These are phyloP conservation scores for Drosophila teissieri DNA, from an alignment of 1,140 invertebrate genomes.

Conservation along the genomic window DNA sequence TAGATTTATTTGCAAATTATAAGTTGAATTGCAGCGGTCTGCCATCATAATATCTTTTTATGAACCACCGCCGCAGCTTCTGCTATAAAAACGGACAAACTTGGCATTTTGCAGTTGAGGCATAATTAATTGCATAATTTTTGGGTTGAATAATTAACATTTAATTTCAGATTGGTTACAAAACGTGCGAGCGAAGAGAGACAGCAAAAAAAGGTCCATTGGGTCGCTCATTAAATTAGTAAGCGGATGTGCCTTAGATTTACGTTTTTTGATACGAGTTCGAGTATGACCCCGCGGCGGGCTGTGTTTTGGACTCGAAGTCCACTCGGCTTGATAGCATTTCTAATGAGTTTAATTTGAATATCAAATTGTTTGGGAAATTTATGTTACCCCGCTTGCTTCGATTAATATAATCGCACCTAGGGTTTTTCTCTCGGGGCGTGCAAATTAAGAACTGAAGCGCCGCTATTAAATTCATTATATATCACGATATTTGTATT, in stretches of 20 bases:
- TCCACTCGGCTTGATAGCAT: conserved; percentile 16
- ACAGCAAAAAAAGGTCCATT: conserved; percentile 61
- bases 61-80: conserved; percentile 46
- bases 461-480: conserved; percentile 33
- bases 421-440: neutral
- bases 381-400: conserved; percentile 8
- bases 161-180: conserved; percentile 60
- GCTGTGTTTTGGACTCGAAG: conserved; percentile 4
- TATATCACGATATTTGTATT: neutral
- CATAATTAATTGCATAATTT: conserved; percentile 74
- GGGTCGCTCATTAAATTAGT: conserved; percentile 66
- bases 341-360: conserved; percentile 49
- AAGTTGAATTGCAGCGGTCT: conserved; percentile 59
- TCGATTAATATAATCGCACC: conserved; percentile 19
- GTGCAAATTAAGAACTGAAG: conserved; percentile 16
- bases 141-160: conserved; percentile 67
- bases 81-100: conserved; percentile 62
- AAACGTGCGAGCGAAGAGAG: conserved; percentile 4
- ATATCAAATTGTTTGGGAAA: conserved; percentile 48
- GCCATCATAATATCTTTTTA: conserved; percentile 41
- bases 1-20: conserved; percentile 78
- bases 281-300: neutral
- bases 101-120: conserved; percentile 37
- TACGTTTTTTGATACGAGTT: conserved; percentile 39
- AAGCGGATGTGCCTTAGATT: conserved; percentile 58